These are phyloP conservation scores for Hystrix cristata DNA, from an alignment of 2,113 vertebrate genomes.

Conservation along the genomic window DNA sequence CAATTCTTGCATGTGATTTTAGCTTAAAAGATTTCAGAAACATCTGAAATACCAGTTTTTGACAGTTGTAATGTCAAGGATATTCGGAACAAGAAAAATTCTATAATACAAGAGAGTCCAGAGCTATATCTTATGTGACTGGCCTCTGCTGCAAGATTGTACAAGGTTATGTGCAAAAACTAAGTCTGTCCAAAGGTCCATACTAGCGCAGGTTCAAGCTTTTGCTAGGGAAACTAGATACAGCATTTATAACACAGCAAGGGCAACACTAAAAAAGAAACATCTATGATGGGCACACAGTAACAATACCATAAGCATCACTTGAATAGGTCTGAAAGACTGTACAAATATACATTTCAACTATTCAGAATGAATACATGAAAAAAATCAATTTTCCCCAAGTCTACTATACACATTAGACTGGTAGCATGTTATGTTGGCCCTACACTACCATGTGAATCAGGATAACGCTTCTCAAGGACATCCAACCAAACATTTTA, in stretches of 20 bases:
- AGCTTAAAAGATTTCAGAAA: slow-evolving; percentile 92
- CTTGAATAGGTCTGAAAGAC: slow-evolving; percentile 98
- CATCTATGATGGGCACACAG: slow-evolving; percentile 94
- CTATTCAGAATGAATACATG: slow-evolving; percentile 94
- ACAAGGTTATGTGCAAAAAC: no score
- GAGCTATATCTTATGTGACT: no score
- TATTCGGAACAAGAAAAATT: slow-evolving; percentile 86
- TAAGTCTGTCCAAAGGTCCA: no score
- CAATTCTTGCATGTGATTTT: slow-evolving; percentile 89
- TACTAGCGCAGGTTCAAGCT: no score
- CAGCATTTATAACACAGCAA: slow-evolving; percentile 97
- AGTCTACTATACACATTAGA: slow-evolving; percentile 90
- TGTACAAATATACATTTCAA: slow-evolving; percentile 87
- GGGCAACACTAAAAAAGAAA: slow-evolving; percentile 94
- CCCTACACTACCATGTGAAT: slow-evolving; percentile 88
- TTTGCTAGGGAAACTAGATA: slow-evolving; percentile 87
- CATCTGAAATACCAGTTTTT: slow-evolving; percentile 89
- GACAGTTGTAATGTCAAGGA: slow-evolving; percentile 90
- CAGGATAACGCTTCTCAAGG: slow-evolving; percentile 85
- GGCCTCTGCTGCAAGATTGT: no score
- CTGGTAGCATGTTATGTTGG: slow-evolving; percentile 87
- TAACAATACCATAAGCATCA: slow-evolving; percentile 93
- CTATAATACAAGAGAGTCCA: no score
- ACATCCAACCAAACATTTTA: slow-evolving; percentile 86
- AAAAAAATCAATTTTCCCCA: slow-evolving; percentile 89